These are phyloP conservation scores for Trachelus tabidus DNA, from an alignment of 2,888 invertebrate genomes.

Conservation along the genomic window DNA sequence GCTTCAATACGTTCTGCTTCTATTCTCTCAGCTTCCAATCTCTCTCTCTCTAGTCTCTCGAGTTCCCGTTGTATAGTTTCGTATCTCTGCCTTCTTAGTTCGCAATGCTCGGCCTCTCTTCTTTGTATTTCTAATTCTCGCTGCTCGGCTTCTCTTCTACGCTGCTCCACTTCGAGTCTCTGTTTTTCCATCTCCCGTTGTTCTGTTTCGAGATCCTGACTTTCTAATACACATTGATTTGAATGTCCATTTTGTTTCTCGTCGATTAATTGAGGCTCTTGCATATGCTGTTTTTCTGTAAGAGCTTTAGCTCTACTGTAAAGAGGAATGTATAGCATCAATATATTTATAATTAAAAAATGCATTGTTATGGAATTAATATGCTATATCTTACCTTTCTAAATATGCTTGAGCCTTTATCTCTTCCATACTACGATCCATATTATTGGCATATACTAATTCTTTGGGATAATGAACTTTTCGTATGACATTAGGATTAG, in stretches of 20 bases:
- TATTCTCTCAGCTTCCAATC: conserved; percentile 34
- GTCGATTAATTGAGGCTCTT: conserved; percentile 16
- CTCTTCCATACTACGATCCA: conserved; percentile 84
- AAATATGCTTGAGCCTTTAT: conserved; percentile 74
- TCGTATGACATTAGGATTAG: conserved; percentile 48
- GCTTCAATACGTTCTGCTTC: conserved; percentile 49
- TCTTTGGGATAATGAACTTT: conserved; percentile 61
- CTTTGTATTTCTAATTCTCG: conserved; percentile 30
- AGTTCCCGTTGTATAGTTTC: conserved; percentile 24
- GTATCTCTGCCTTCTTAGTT: conserved; percentile 33
- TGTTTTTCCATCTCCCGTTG: conserved; percentile 28
- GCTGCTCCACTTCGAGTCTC: conserved; percentile 31
- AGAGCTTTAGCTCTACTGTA: neutral
- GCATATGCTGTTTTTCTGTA: neutral
- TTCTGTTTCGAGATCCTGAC: neutral
- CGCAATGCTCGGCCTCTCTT: conserved; percentile 8
- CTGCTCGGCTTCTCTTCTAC: conserved; percentile 29
- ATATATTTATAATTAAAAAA: neutral
- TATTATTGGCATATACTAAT: conserved; percentile 71
- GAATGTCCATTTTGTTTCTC: conserved; percentile 23
- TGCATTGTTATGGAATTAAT: neutral
- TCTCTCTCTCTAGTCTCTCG: conserved; percentile 38
- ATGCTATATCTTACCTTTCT: conserved; percentile 39
- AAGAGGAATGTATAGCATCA: neutral
- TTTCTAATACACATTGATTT: conserved; percentile 26